Evolutionary conservation across 2,113 vertebrate species (phyloP), one percentile per base, ranked within the genome.

Genomic region (Catharus minimus): DNA sequence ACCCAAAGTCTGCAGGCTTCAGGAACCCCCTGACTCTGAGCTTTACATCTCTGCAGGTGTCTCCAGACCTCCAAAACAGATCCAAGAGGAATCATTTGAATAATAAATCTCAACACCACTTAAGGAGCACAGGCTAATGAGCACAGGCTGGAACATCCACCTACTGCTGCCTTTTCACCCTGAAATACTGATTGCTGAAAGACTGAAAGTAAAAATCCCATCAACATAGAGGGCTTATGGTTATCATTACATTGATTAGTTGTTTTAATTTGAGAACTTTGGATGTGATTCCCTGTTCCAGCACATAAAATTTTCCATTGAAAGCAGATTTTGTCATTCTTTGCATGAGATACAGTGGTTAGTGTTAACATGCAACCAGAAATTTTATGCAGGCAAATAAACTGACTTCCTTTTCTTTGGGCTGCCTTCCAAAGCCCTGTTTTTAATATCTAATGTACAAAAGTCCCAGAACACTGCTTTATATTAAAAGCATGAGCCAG

Each of bases 291-390:
- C 88, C 91, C 50, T 90, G 87, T 81, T 96, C 93, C 85, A 95
- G 87, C 90, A 94, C 91, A 94, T 94, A 86, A 95, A 90, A 91
- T 82, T 97, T 96, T 97, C 95, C 96, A 96, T 69, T 86, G 88
- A 77, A 97, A 96, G 95, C 94, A 96, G 79, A 92, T 96, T 95
- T 95, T 96, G 96, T 93, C 93, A 73, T 94, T 76, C 86, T 65
- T 90, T 90, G 87, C 92, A 86, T 91, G 94, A 96, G 86, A 96
- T 94, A 95, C 91, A 92, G 95, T 95, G 95, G 95, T 96, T 96
- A 97, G 92, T 95, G 94, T 96, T 95, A 96, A 95, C 94, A 95
- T 88, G 95, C 92, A 96, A 96, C 86, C 96, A 96, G 95, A 96
- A 95, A 73, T 92, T 96, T 93, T 93, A 92, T 94, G 94, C 94